A percentile compares a stretch with the other conserved stretches of the same genome.
Conservation (phyloP, 2,888 invertebrate genomes). For the Lordiphosa fenestrarum region DNA sequence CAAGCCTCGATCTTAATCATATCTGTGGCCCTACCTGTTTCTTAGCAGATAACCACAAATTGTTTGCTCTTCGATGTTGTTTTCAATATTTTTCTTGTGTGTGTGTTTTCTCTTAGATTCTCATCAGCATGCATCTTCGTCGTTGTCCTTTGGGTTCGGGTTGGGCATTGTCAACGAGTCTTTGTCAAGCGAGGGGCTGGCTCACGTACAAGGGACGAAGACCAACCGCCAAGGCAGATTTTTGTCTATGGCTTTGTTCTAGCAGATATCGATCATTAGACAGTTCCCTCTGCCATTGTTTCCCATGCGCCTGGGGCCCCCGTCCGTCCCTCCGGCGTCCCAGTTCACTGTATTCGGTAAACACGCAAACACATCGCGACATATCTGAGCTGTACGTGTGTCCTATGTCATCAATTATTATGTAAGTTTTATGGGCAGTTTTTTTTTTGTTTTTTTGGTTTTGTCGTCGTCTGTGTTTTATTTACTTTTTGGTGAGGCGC, state of each 20-base stretch:
- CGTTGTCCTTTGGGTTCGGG: constrained; percentile 50
- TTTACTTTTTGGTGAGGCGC: constrained; percentile 15
- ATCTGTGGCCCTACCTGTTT: constrained; percentile 50
- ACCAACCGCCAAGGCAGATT: constrained; percentile 48
- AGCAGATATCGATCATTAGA: constrained; percentile 76
- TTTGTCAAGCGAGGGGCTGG: constrained; percentile 62
- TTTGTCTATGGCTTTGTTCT: constrained; percentile 61
- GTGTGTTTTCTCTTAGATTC: constrained; percentile 50
- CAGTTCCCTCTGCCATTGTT: constrained; percentile 55
- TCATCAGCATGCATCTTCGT: constrained; percentile 60
- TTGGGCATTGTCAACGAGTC: constrained; percentile 60
- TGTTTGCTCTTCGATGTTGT: constrained; percentile 52
- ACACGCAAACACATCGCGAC: constrained; percentile 25
- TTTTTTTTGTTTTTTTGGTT: too few species aligned
- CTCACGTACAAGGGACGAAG: constrained; percentile 56
- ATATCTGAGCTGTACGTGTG: constrained; percentile 55
- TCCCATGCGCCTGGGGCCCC: constrained; percentile 26
- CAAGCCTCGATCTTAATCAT: constrained; percentile 51
- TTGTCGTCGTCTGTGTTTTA: constrained; percentile 1
- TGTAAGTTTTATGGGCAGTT: constrained; percentile 56
- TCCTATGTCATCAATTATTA: constrained; percentile 75
- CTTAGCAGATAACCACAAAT: constrained; percentile 63
- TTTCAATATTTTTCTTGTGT: constrained; percentile 51
- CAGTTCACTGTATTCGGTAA: constrained; percentile 20
- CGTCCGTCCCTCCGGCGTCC: too few species aligned